Evolutionary conservation across 2,888 invertebrate genomes (phyloP), one percentile per base, ranked within the genome.

Genomic region (Philaethria dido): DNA sequence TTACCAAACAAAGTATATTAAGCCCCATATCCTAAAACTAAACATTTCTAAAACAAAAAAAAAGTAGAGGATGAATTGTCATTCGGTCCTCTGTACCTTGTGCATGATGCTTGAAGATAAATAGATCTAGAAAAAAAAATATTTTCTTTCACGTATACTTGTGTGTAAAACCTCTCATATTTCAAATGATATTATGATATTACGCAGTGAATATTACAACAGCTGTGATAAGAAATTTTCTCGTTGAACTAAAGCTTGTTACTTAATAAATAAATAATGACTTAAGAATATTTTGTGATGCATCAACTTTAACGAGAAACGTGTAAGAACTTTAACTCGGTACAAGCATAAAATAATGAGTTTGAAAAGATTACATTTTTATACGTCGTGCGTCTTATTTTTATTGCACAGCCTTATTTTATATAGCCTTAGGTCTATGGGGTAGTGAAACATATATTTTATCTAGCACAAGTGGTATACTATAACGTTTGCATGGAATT

Each of bases 231-330:
- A 47, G 60, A 60, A 33, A 47, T 33, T 60, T 60, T 45, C 60
- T 60, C 42, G 60, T 47, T 29, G 25, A 60, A 60, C 29, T 60
- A 33, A 44, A 59, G 18, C 33, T 47, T 29, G 45, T 33, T 47
- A 47, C 29, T 33, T 33, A 47, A 60, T 60, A 60, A 44, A 60
- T 60, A 60, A 60, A 60, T 60, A 60, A 60, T 60, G 45, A 47
- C 29, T 18, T 57, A 42, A 11, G 44, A 14, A 20, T 8, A 45
- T 29, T 44, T 33, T 60, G 60, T 33, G 18, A 60, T 60, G 60
- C 47, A 29, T 44, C 60, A 45, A 60, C 44, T 60, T 60, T 60
- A 60, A 60, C 60, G 47, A 60, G 60, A 33, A 60, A 60, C 60
- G 33, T 60, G 57, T 57, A 25, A 57, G 42, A 57, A 57, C 45